These are phyloP conservation scores for Myrmecobius fasciatus DNA, from an alignment of 2,113 vertebrate genomes.

Conservation along the genomic window DNA sequence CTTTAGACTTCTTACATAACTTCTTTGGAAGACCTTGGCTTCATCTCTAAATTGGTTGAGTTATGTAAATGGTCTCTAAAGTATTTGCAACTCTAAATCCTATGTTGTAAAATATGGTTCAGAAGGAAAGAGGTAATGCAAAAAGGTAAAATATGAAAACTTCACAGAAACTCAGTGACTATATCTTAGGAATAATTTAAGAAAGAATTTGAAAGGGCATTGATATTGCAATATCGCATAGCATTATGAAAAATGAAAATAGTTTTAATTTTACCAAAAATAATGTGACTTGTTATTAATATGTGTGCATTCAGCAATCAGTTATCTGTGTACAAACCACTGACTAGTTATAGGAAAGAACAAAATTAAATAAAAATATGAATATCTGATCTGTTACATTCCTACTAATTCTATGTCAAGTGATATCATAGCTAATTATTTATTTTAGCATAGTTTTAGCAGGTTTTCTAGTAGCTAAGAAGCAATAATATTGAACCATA, in stretches of 20 bases:
- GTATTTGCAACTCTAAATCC: background rate
- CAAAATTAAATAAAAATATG: too few species aligned
- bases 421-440: too few species aligned
- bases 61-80: background rate
- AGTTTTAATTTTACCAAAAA: background rate
- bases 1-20: background rate
- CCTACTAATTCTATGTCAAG: too few species aligned
- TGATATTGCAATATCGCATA: background rate
- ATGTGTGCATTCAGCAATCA: background rate
- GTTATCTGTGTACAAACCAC: background rate
- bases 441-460: too few species aligned
- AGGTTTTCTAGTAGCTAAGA: too few species aligned
- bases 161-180: background rate
- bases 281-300: background rate
- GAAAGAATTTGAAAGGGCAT: background rate
- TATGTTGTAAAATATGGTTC: background rate
- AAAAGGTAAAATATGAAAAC: background rate
- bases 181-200: background rate
- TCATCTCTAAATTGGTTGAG: background rate
- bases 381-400: too few species aligned
- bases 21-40: background rate
- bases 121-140: background rate
- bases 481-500: too few species aligned
- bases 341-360: too few species aligned
- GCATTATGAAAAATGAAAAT: background rate